phyloP scores from a whole-genome alignment of 1,140 invertebrate species.

The Nixonia krombeini region DNA sequence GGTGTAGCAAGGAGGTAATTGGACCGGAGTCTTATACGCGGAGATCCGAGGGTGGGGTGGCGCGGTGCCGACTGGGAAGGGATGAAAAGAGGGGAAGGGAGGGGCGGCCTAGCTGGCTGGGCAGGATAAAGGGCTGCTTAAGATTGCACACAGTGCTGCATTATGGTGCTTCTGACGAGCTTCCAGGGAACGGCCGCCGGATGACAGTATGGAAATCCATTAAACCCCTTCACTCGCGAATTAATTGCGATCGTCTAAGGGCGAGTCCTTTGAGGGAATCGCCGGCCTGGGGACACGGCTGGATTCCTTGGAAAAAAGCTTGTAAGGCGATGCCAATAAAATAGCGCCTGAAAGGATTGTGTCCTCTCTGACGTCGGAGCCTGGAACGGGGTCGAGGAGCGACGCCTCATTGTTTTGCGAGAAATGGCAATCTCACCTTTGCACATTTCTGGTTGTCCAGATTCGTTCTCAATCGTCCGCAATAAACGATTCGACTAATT shows the following conservation, averaged over 20 bases:
- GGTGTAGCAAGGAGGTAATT: constrained; percentile 71
- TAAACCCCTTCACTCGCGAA: constrained; percentile 64
- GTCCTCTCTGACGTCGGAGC: too few species aligned
- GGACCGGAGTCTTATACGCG: constrained; percentile 70
- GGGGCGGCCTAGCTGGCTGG: constrained; percentile 18
- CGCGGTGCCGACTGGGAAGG: constrained; percentile 41
- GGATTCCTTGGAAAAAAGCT: constrained; percentile 31
- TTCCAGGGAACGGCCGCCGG: constrained; percentile 59
- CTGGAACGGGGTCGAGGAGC: too few species aligned
- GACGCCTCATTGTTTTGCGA: too few species aligned
- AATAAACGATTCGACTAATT: too few species aligned
- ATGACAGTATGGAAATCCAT: constrained; percentile 67
- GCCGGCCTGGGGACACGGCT: constrained; percentile 18
- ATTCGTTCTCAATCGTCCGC: too few species aligned
- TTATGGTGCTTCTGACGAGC: constrained; percentile 69
- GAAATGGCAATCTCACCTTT: too few species aligned
- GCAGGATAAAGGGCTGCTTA: constrained; percentile 70
- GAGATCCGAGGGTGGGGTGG: constrained; percentile 51
- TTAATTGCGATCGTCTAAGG: constrained; percentile 68
- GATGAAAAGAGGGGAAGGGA: constrained; percentile 7
- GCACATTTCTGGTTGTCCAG: too few species aligned
- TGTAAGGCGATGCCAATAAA: neutral
- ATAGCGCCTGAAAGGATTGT: too few species aligned
- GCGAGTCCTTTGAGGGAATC: constrained; percentile 57
- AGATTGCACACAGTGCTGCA: constrained; percentile 70